These are phyloP conservation scores for Dryobota labecula DNA, from an alignment of 2,888 invertebrate genomes.

Conservation along the genomic window DNA sequence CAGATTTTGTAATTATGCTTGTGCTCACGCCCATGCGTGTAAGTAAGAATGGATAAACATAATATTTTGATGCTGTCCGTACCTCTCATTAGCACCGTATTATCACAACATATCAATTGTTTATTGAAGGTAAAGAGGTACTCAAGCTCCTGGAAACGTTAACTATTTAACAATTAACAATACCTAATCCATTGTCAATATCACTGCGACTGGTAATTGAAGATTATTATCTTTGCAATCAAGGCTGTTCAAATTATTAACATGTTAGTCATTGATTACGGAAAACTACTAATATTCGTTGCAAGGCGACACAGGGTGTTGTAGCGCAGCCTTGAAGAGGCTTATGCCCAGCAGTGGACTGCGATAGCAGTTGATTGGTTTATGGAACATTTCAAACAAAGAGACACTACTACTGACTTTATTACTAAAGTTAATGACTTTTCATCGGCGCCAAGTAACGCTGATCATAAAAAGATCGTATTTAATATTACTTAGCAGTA, in stretches of 20 bases:
- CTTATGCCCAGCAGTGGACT: too few relatives aligned
- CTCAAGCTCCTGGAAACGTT: slow-evolving; percentile 42
- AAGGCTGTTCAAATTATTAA: slow-evolving; percentile 39
- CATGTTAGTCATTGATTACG: slow-evolving; percentile 19
- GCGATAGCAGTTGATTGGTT: too few relatives aligned
- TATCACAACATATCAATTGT: slow-evolving; percentile 38
- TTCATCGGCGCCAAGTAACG: slow-evolving; percentile 25
- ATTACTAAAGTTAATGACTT: slow-evolving; percentile 23
- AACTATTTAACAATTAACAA: not conserved
- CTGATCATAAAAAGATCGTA: slow-evolving; percentile 37
- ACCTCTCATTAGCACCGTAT: slow-evolving; percentile 2
- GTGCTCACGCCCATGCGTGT: not conserved
- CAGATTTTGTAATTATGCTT: not conserved
- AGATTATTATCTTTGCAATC: slow-evolving; percentile 36
- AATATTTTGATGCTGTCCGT: slow-evolving; percentile 22
- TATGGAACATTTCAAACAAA: slow-evolving; percentile 20
- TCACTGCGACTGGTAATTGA: slow-evolving; percentile 10
- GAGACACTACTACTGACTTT: slow-evolving; percentile 3
- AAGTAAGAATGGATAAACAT: not conserved
- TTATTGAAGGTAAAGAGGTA: slow-evolving; percentile 45
- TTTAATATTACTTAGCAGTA: slow-evolving; percentile 22
- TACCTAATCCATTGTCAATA: slow-evolving; percentile 30
- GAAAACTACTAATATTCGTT: slow-evolving; percentile 18
- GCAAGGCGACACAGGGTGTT: too few relatives aligned
- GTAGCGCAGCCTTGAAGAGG: too few relatives aligned